These are phyloP conservation scores for Telmatochromis sp. DNA, from an alignment of 2,113 vertebrate species.

Conservation along the genomic window DNA sequence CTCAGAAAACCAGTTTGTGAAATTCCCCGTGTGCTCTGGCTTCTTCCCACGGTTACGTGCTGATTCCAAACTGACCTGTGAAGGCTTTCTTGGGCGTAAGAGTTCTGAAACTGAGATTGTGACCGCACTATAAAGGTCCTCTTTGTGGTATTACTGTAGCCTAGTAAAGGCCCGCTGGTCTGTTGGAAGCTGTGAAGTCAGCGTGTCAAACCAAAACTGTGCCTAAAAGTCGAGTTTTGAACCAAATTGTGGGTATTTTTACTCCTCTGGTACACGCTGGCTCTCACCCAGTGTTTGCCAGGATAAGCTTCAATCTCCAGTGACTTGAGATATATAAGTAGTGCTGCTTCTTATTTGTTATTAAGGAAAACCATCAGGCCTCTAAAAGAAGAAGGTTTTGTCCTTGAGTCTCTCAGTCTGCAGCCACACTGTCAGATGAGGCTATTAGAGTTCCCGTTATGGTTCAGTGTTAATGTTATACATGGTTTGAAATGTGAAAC, in stretches of 20 bases:
- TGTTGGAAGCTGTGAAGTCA: background rate
- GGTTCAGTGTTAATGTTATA: background rate
- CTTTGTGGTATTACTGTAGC: background rate
- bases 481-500: background rate
- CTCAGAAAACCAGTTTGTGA: background rate
- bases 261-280: accelerated
- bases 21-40: background rate
- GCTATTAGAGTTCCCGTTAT: background rate
- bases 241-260: background rate
- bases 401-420: background rate
- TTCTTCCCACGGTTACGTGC: background rate
- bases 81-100: accelerated
- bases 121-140: background rate
- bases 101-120: background rate
- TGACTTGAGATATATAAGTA: accelerated
- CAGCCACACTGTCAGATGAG: background rate
- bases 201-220: background rate
- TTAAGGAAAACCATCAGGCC: background rate
- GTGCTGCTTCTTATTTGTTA: background rate
- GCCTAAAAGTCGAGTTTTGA: background rate
- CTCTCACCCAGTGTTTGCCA: background rate
- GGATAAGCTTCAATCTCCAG: background rate
- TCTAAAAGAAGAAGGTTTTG: background rate
- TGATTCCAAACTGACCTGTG: background rate
- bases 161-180: background rate